Conservation (phyloP, 2,888 invertebrate species). For the Cephus pulcher region DNA sequence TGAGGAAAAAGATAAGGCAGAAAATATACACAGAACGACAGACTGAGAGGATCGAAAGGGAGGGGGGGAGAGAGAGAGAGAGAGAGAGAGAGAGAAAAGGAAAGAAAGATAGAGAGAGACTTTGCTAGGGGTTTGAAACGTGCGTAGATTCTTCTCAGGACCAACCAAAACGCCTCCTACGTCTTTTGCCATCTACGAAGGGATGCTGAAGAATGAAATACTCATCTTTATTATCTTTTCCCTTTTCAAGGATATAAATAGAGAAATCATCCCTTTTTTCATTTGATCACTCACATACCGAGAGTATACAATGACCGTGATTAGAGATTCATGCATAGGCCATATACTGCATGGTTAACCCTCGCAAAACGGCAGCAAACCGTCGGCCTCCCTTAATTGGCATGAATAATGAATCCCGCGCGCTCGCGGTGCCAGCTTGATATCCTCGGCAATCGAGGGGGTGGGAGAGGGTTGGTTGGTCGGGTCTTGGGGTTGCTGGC, state of each 20-base stretch:
- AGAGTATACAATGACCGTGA: not conserved
- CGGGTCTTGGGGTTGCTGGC: slow-evolving; percentile 43
- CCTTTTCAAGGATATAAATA: not conserved
- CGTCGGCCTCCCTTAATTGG: slow-evolving; percentile 47
- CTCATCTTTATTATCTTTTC: not conserved
- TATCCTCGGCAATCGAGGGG: slow-evolving; percentile 4
- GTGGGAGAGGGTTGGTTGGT: slow-evolving; percentile 37
- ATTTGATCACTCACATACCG: not conserved
- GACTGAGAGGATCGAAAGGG: not conserved
- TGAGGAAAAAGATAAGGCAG: slow-evolving; percentile 32
- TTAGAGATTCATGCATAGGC: not conserved
- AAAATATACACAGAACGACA: slow-evolving; percentile 25
- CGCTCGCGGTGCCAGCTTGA: not conserved
- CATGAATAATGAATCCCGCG: slow-evolving; percentile 53
- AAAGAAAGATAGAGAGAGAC: not conserved
- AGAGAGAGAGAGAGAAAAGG: no score
- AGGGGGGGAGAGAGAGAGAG: not conserved
- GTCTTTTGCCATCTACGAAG: not conserved
- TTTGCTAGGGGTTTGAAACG: not conserved
- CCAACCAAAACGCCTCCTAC: not conserved
- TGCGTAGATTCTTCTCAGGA: slow-evolving; percentile 6
- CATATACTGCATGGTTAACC: slow-evolving; percentile 8
- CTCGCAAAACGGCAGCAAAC: not conserved
- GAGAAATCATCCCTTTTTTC: not conserved
- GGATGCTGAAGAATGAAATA: not conserved